A percentile compares a stretch with the other conserved stretches of the same genome.
Conservation (phyloP, 2,888 invertebrate species). For the Artemia sp. region DNA sequence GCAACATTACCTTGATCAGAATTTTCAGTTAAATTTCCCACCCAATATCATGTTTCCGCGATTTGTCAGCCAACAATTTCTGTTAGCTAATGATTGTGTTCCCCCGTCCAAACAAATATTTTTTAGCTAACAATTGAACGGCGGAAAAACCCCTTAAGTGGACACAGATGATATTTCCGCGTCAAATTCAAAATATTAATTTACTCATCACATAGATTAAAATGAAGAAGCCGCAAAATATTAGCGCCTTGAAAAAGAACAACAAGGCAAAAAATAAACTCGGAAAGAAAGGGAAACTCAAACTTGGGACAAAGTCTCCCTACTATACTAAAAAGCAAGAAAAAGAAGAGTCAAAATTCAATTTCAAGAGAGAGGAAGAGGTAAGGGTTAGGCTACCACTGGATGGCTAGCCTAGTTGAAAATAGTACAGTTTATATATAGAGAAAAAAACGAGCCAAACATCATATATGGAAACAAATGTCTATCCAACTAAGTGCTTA, state of each 20-base stretch:
- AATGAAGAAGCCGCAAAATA: not conserved
- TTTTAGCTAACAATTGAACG: too few species aligned
- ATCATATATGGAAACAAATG: not conserved
- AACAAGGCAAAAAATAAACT: not conserved
- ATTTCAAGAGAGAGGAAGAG: not conserved
- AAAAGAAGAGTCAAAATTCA: constrained; percentile 1
- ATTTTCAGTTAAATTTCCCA: too few species aligned
- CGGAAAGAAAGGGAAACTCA: not conserved
- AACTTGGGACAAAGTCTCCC: not conserved
- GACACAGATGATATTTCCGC: too few species aligned
- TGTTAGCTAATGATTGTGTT: too few species aligned
- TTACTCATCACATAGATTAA: not conserved
- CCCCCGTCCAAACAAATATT: too few species aligned
- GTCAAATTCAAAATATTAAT: too few species aligned
- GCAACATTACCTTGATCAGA: too few species aligned
- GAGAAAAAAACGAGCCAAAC: constrained; percentile 7
- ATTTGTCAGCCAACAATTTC: too few species aligned
- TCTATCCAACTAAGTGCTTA: too few species aligned
- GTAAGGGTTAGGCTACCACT: not conserved
- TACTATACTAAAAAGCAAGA: not conserved
- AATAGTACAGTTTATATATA: not conserved
- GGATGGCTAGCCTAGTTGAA: not conserved
- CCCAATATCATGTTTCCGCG: too few species aligned
- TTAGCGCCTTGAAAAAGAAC: not conserved
- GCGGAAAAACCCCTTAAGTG: too few species aligned